These are phyloP conservation scores for Brachionus asplanchnoidis DNA, from an alignment of 1,140 invertebrate species.

Conservation along the genomic window DNA sequence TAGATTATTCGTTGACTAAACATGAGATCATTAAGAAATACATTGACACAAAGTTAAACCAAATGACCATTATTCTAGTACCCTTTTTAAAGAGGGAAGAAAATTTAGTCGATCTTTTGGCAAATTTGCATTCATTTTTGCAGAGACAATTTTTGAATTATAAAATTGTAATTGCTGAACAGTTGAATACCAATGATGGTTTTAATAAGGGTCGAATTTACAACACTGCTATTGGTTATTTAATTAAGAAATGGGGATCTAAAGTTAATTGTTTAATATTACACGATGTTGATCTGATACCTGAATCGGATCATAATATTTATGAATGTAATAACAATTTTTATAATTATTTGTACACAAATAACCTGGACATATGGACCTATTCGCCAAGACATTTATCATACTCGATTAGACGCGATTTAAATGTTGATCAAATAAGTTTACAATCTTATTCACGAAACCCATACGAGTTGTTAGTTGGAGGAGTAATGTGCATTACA, in stretches of 20 bases:
- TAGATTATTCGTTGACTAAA: neutral
- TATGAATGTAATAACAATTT: conserved; percentile 85
- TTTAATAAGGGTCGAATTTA: conserved; percentile 39
- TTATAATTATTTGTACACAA: neutral
- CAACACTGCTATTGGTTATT: conserved; percentile 29
- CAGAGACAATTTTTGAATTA: conserved; percentile 80
- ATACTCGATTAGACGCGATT: neutral
- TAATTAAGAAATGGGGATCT: neutral
- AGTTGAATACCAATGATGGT: conserved; percentile 52
- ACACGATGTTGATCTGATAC: conserved; percentile 86
- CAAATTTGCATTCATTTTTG: conserved; percentile 81
- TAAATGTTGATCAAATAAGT: neutral
- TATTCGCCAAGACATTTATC: conserved; percentile 17
- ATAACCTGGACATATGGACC: neutral
- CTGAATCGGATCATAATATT: conserved; percentile 76
- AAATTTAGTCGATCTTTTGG: conserved; percentile 73
- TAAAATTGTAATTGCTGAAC: conserved; percentile 81
- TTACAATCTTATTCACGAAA: conserved; percentile 61
- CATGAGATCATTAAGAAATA: neutral
- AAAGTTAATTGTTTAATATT: conserved; percentile 71
- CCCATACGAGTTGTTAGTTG: conserved; percentile 79
- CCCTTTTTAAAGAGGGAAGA: conserved; percentile 75
- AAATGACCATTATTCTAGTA: conserved; percentile 64
- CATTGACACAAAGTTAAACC: neutral
- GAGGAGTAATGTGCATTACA: conserved; percentile 63